Evolutionary conservation across 2,797 vertebrate species (phyloP), one percentile per base, ranked within the genome.

Genomic region (Pachyuromys duprasi): DNA sequence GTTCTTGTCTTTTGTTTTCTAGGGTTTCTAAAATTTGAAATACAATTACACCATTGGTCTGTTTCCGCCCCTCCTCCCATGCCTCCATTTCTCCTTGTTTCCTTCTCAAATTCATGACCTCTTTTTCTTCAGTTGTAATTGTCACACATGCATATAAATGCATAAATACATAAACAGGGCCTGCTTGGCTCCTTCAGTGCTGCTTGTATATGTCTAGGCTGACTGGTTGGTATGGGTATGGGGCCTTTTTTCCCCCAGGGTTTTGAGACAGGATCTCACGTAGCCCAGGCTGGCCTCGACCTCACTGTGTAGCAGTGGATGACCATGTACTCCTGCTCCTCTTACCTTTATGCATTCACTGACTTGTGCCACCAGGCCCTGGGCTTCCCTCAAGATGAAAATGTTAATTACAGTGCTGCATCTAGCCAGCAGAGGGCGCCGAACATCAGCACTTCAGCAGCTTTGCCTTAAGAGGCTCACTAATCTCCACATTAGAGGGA

Each of bases 381-480:
- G 18, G 49, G 49, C 49, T 49, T 49, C 1, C 4, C 22, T 17
- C 7, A 3, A 20, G 28, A n/a, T 8, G 2, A 28, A 15, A 20
- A 15, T 4, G 8, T 75, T 63, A 0, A 17, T 8, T 2, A 5
- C n/a, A 22, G 63, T 33, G 26, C 69, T 31, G 8, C 1, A 0
- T 5, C 39, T 0, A 0, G 53, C 81, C 70, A 75, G 81, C 88
- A 90, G 91, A 33, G 83, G 65, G 31, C 9, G 3, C 69, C 31
- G 36, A 2, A 7, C 49, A 82, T 20, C 49, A 49, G 33, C 12
- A 2, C 5, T 17, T 11, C 3, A 1, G 1, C 0, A 5, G 22
- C 65, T 28, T 8, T 12, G 42, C 22, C 55, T 49, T 18, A n/a
- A 24, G 7, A 33, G n/a, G 39, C 45, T 4, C 57, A 1, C 0